Evolutionary conservation across 2,113 vertebrate species (phyloP).

Genomic region (Rhipidura dahli): DNA sequence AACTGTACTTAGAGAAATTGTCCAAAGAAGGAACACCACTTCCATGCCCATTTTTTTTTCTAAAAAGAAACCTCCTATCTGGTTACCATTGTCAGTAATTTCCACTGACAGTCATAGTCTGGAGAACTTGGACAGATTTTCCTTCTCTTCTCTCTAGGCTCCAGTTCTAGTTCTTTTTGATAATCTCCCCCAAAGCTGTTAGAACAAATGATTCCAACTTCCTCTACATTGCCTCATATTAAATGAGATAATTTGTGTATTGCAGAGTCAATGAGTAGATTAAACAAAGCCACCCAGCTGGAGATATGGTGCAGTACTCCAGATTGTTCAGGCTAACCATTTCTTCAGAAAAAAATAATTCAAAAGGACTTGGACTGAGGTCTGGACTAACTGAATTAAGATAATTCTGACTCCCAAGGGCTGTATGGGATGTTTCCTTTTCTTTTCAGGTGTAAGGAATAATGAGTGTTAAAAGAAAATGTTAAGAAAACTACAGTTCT

Average conservation of each 20-base stretch:
- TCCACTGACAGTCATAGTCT: neutral
- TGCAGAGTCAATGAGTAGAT: conserved; percentile 28
- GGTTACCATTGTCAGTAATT: neutral
- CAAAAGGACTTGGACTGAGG: neutral
- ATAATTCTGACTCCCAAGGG: neutral
- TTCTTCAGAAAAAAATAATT: conserved; percentile 19
- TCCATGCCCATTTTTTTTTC: neutral
- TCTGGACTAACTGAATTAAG: neutral
- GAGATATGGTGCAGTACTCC: neutral
- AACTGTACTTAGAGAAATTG: neutral
- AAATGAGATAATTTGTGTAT: conserved; percentile 31
- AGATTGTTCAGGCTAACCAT: neutral
- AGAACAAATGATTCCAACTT: conserved; percentile 45
- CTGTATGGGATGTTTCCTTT: neutral
- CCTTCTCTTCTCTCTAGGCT: neutral
- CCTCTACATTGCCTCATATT: neutral
- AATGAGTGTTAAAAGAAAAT: neutral
- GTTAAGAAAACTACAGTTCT: neutral
- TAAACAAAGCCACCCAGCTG: conserved; percentile 28
- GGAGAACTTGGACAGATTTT: neutral
- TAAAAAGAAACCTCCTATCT: neutral
- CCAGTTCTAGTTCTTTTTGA: conserved; percentile 25
- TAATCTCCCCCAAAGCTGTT: conserved; percentile 51
- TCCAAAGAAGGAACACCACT: neutral
- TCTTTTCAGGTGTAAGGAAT: neutral